A percentile compares a stretch with the other conserved stretches of the same genome.
Conservation (phyloP, 2,888 invertebrate species). For the Pachydiplax longipennis region DNA sequence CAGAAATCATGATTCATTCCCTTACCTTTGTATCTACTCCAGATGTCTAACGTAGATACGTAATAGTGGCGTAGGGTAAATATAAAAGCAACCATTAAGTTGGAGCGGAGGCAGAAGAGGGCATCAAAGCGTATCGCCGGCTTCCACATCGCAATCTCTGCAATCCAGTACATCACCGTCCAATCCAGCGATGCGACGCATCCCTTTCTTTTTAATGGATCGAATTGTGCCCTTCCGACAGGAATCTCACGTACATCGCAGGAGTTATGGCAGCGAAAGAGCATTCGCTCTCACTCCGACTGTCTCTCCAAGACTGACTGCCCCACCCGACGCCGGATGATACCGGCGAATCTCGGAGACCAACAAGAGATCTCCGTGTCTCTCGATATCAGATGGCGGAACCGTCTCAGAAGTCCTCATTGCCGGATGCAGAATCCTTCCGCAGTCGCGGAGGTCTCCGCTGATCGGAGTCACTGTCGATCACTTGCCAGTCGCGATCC, state of each 20-base stretch:
- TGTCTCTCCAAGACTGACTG: not conserved
- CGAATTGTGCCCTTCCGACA: not conserved
- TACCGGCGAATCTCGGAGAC: too few species aligned
- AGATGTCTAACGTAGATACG: not conserved
- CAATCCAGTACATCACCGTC: not conserved
- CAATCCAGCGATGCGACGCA: not conserved
- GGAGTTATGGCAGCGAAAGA: not conserved
- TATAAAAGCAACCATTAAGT: too few species aligned
- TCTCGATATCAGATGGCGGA: not conserved
- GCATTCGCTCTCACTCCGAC: not conserved
- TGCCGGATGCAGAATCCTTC: not conserved
- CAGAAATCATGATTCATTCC: not conserved
- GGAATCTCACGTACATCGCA: not conserved
- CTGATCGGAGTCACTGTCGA: not conserved
- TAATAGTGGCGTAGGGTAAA: too few species aligned
- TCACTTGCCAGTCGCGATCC: slow-evolving; percentile 8
- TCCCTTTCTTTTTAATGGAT: not conserved
- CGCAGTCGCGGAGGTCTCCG: not conserved
- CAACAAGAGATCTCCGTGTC: not conserved
- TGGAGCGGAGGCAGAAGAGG: too few species aligned
- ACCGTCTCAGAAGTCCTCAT: not conserved
- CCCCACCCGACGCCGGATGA: not conserved
- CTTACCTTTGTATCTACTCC: not conserved
- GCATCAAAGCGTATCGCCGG: not conserved
- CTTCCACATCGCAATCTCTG: not conserved